phyloP scores from a whole-genome alignment of 2,113 vertebrate genomes.

The Catharus fuscescens region DNA sequence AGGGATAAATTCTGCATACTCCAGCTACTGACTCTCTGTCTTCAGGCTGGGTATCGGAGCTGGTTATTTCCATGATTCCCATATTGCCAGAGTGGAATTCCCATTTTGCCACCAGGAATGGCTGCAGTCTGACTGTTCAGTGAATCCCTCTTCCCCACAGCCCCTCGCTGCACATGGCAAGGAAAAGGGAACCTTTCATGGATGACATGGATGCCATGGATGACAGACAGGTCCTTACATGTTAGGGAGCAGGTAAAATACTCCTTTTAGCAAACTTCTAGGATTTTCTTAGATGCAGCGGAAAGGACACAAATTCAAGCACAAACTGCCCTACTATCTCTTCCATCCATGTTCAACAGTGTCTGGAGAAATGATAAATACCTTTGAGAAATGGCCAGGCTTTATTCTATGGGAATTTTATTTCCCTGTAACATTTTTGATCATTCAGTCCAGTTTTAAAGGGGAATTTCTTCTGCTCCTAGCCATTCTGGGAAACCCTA shows the following conservation, averaged over 20 bases:
- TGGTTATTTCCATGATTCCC: not conserved
- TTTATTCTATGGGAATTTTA: not conserved
- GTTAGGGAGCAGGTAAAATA: not conserved
- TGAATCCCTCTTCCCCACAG: not conserved
- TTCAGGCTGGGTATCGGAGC: not conserved
- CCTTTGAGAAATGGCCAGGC: not conserved
- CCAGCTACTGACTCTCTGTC: not conserved
- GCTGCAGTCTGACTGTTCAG: not conserved
- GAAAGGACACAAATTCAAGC: not conserved
- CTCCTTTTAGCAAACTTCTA: not conserved
- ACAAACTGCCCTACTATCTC: not conserved
- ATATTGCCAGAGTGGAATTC: not conserved
- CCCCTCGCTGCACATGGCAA: not conserved
- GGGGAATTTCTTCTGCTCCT: not conserved
- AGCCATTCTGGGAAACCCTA: not conserved
- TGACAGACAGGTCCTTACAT: not conserved
- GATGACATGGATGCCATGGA: not conserved
- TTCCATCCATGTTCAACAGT: not conserved
- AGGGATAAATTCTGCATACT: not conserved
- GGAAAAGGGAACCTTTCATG: not conserved
- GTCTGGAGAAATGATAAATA: not conserved
- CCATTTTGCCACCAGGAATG: not conserved
- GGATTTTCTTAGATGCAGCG: not conserved
- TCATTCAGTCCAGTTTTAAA: not conserved
- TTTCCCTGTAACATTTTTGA: not conserved